Evolutionary conservation across 1,140 invertebrate species (phyloP), one percentile per base, ranked within the genome.

Genomic region (Halictus rubicundus): DNA sequence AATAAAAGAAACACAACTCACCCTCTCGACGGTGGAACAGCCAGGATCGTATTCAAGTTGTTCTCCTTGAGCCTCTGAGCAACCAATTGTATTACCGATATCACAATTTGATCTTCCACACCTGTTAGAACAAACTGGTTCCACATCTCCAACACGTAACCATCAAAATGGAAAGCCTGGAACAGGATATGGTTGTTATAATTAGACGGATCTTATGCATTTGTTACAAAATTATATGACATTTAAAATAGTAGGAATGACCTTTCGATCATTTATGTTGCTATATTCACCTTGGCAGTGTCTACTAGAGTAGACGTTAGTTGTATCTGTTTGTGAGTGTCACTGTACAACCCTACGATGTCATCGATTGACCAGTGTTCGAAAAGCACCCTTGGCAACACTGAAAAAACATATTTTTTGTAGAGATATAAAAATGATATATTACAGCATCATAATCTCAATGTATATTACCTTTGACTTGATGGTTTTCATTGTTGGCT

Each of bases 61-160:
- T 94, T 91, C 57, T 91, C 89, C 42, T 92, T 93, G 32, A 96
- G 92, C 39, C 81, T 88, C 49, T 93, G 90, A 39, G 92, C 94
- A 90, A 96, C 95, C 66, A 94, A 89, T 83, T 95, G 94, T 27
- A 97, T 92, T 79, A 96, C 90, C 68, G 94, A 93, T 21, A 95
- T 91, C 32, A 96, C 92, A 54, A 94, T 93, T 75, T 95, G 94
- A 89, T 95, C 92, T 87, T 95, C 94, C 42, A 95, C 95, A 78
- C 95, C 94, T 23, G 94, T 94, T 74, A 95, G 89, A 63, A 90
- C 94, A 86, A 98, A 94, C 88, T 98, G 97, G 60, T 96, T 96
- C 95, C 98, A 97, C 64, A 98, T 95, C 94, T 99, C 98, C 54
- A 99, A 88, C 6, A 98, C 96, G 73, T 97, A 95, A 3, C 98